phyloP scores from a whole-genome alignment of 2,888 invertebrate species.

The Phlogophora meticulosa region DNA sequence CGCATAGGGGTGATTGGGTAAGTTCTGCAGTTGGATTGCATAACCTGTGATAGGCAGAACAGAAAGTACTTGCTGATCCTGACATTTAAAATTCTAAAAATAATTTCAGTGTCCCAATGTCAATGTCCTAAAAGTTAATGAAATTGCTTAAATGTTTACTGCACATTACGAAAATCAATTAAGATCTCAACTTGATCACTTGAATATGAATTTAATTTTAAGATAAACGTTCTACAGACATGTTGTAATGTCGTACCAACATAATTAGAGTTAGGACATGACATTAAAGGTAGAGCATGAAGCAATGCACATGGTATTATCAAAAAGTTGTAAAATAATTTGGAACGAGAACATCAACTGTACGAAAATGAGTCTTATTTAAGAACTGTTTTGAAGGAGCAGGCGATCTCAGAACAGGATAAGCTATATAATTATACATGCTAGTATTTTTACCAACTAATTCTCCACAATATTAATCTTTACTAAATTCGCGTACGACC shows the following conservation, averaged over 20 bases:
- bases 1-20: too few species aligned
- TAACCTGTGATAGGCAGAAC: neutral
- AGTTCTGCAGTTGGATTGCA: neutral
- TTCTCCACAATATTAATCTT: too few species aligned
- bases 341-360: neutral
- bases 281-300: conserved; percentile 1
- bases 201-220: conserved; percentile 34
- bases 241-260: conserved; percentile 43
- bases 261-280: conserved; percentile 32
- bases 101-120: conserved; percentile 18
- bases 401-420: too few species aligned
- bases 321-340: neutral
- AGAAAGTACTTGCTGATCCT: neutral
- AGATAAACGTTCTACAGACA: conserved; percentile 35
- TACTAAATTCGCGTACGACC: too few species aligned
- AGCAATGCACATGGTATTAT: conserved; percentile 8
- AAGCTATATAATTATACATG: too few species aligned
- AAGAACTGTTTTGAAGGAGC: neutral
- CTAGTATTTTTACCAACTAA: too few species aligned
- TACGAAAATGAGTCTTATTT: neutral
- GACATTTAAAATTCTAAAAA: neutral
- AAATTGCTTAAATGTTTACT: conserved; percentile 28
- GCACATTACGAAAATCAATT: conserved; percentile 52
- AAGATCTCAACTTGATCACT: conserved; percentile 27
- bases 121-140: conserved; percentile 19